Evolutionary conservation across 2,797 vertebrate species (phyloP), one percentile per base, ranked within the genome.

Genomic region (Sebastes vulpes): DNA sequence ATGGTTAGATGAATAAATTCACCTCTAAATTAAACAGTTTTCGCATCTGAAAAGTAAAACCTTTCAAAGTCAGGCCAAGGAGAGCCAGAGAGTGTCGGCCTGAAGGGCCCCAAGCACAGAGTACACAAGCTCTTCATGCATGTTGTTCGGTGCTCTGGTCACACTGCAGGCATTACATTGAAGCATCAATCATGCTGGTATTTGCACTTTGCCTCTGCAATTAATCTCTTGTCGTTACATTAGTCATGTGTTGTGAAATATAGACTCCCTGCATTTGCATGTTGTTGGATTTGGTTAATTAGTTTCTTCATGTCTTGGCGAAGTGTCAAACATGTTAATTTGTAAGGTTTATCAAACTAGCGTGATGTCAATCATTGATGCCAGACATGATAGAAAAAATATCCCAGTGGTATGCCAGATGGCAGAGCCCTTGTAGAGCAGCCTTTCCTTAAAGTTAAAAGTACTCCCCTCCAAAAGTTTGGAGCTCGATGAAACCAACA

Each of bases 401-500:
- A 67, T 86, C 84, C 72, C 78, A 67, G 58, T 66, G 70, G 85
- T 77, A 65, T 79, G 78, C 57, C 89, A 90, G 77, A 88, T 89
- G 88, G 82, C 75, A 56, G 64, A 80, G 76, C 77, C 68, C 71
- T 77, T 16, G 71, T 61, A 32, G 79, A 74, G 75, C 79, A 76
- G 75, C 23, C 48, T 83, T 52, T 35, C 5, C 63, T 48, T 59
- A 63, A 86, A 59, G 12, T 80, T 67, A 78, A 75, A 25, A 59
- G 21, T 63, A 18, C 35, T 76, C 50, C 32, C 26, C 25, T 50
- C 54, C 28, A 64, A 68, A 85, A 67, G 29, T 75, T 80, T 71
- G 16, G 14, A 75, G n/a, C 65, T 70, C 28, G n/a, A 70, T 56
- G n/a, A 79, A 65, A 23, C 60, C 25, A 68, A 61, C 21, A 67